Evolutionary conservation across 1,140 invertebrate species (phyloP), one percentile per base, ranked within the genome.

Genomic region (Drosophila bocki): DNA sequence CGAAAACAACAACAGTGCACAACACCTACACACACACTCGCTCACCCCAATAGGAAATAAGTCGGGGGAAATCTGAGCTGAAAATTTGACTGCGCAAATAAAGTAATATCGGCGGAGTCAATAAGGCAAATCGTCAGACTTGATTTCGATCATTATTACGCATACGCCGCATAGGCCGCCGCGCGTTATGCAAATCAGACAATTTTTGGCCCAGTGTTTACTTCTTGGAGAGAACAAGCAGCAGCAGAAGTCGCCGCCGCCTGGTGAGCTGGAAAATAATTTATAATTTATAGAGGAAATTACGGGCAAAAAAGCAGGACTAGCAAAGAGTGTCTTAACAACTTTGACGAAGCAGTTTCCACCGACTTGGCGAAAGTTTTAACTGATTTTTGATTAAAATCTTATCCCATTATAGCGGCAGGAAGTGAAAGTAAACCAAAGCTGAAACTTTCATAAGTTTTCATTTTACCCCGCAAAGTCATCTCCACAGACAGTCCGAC

Each of bases 301-400:
- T 56, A 39, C 41, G 29, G 26, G 33, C 57, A 51, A 17, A 53
- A 56, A 42, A 75, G 57, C 13, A 39, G 35, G 35, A 26, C 35
- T 15, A 67, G 33, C 37, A 39, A 29, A 9, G 19, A 69, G 22
- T 56, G 67, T 53, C 67, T 53, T 67, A 56, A 45, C 45, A 68
- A 80, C 45, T 61, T 61, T 60, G 69, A 44, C 44, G 56, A 60
- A 65, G 61, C 80, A 83, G 80, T 83, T 83, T 78, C 64, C 68
- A 47, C 26, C 33, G 50, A 63, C 63, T 45, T 58, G 44, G 12
- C 17, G 8, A 75, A 82, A 76, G 35, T 82, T 87, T 75, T 50
- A 76, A 80, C 65, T 79, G 75, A 85, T 78, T 82, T 87, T 87
- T 85, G 82, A 85, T 85, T 85, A 85, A 85, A 85, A 85, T 60